Evolutionary conservation across 2,888 invertebrate genomes (phyloP).

Genomic region (Nematopogon swammerdamellus): DNA sequence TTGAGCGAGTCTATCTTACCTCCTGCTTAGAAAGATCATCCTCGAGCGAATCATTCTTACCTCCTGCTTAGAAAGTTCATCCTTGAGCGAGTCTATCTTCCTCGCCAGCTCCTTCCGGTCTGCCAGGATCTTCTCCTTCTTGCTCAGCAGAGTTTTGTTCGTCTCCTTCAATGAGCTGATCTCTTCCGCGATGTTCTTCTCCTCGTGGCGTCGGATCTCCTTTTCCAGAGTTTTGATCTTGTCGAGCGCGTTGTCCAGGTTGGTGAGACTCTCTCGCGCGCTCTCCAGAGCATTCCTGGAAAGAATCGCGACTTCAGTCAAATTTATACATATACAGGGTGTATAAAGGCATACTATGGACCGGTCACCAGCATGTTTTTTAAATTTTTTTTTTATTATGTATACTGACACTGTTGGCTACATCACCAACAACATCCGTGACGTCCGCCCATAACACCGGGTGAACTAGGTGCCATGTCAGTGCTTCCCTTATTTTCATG

Average conservation of each 20-base stretch:
- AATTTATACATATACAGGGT: neutral
- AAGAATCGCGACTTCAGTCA: no score
- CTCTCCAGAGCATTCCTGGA: constrained; percentile 34
- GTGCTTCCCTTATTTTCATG: no score
- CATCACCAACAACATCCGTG: no score
- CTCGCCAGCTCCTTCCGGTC: constrained; percentile 42
- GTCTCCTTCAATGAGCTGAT: constrained; percentile 48
- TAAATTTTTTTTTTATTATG: no score
- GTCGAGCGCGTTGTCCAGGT: constrained; percentile 36
- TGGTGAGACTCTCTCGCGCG: constrained; percentile 36
- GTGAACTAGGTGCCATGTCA: no score
- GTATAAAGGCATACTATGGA: neutral
- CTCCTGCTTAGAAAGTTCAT: constrained; percentile 57
- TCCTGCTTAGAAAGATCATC: no score
- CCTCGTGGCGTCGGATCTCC: constrained; percentile 55
- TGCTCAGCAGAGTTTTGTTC: constrained; percentile 43
- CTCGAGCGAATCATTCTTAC: no score
- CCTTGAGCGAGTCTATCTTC: constrained; percentile 53
- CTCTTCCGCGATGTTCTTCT: constrained; percentile 50
- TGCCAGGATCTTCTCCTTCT: constrained; percentile 40
- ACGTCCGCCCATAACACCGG: no score
- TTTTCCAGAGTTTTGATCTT: constrained; percentile 52
- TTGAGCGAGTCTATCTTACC: no score
- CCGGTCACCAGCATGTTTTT: no score
- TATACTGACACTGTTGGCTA: no score